Evolutionary conservation across 2,113 vertebrate species (phyloP), one percentile per base, ranked within the genome.

Genomic region (Noturus placidus): DNA sequence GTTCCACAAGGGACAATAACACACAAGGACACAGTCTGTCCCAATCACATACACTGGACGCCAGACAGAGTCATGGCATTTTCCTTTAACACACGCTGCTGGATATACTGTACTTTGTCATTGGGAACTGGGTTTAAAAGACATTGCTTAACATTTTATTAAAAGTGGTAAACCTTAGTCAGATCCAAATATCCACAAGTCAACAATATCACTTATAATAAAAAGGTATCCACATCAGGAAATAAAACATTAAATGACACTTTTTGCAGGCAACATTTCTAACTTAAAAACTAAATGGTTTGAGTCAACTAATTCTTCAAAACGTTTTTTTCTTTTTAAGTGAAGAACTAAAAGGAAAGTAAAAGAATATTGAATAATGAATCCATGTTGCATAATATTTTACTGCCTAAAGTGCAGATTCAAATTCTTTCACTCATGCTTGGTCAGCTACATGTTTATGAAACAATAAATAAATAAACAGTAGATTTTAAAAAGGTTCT

Each of bases 11-110:
- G 83, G 91, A 93, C 93, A 94, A 90, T 35, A 91, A 90, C 84
- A 84, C 90, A 93, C 94, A 94, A 95, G 94, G 95, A 95, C 94
- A 5, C 79, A 85, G 84, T 90, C 57, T 74, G 69, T 85, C 78
- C 82, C 57, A n/a, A 65, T 69, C 82, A 82, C 84, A 56, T 15
- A 74, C 57, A 84, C 65, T n/a, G 42, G 27, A 59, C 38, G 33
- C 65, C 52, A 81, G 59, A 61, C 56, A 9, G 22, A 70, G 15
- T 38, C 27, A 2, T 79, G 76, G 19, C 35, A 8, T 67, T 86
- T 79, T 76, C 56, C 22, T 67, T 67, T 84, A 38, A 82, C 50
- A 83, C 17, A 52, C 10, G 35, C 20, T 33, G 50, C 20, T 76
- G 25, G 4, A 50, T 50, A 77, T 77, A 20, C 61, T 83, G 42